Percentiles rank a stretch among this genome's conserved stretches.
phyloP scores from a whole-genome alignment of 2,797 vertebrate genomes.

The Micromesistius poutassou region DNA sequence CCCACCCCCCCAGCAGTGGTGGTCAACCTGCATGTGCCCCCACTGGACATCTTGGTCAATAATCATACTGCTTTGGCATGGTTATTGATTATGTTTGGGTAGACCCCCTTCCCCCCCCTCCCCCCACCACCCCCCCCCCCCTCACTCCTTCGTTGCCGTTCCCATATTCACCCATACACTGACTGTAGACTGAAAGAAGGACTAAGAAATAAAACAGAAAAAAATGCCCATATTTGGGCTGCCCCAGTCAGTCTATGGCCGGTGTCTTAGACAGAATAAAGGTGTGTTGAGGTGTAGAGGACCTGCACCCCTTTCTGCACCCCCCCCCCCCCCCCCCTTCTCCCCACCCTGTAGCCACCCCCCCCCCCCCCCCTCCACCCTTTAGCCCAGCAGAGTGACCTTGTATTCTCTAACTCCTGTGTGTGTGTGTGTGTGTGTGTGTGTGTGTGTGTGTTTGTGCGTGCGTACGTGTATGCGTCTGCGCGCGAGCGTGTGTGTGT shows the following conservation, averaged over 20 bases:
- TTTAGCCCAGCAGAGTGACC: slow-evolving; percentile 19
- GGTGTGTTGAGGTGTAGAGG: slow-evolving; percentile 75
- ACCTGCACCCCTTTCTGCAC: slow-evolving; percentile 57
- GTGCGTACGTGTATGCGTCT: not conserved
- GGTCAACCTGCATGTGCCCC: slow-evolving; percentile 86
- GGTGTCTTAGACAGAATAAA: slow-evolving; percentile 54
- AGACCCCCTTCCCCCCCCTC: slow-evolving; percentile 58
- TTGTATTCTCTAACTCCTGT: slow-evolving; percentile 51
- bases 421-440: slow-evolving; percentile 48
- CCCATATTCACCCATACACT: slow-evolving; percentile 76
- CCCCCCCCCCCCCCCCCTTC: slow-evolving; percentile 21
- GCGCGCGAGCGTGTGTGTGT: not conserved
- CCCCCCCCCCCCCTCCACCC: slow-evolving; percentile 12
- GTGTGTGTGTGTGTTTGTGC: not conserved
- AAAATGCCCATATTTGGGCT: slow-evolving; percentile 23
- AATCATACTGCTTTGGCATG: slow-evolving; percentile 81
- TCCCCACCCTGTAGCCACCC: slow-evolving; percentile 39
- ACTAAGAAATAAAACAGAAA: not conserved
- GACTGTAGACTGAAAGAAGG: slow-evolving; percentile 58
- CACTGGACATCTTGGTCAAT: slow-evolving; percentile 72
- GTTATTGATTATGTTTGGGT: slow-evolving; percentile 86
- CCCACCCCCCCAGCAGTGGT: slow-evolving; percentile 77
- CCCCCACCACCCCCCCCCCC: slow-evolving; percentile 50
- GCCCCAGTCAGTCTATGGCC: slow-evolving; percentile 78
- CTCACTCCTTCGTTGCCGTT: slow-evolving; percentile 18